These are phyloP conservation scores for Xiphophorus hellerii DNA, from an alignment of 2,113 vertebrate species.

Conservation along the genomic window DNA sequence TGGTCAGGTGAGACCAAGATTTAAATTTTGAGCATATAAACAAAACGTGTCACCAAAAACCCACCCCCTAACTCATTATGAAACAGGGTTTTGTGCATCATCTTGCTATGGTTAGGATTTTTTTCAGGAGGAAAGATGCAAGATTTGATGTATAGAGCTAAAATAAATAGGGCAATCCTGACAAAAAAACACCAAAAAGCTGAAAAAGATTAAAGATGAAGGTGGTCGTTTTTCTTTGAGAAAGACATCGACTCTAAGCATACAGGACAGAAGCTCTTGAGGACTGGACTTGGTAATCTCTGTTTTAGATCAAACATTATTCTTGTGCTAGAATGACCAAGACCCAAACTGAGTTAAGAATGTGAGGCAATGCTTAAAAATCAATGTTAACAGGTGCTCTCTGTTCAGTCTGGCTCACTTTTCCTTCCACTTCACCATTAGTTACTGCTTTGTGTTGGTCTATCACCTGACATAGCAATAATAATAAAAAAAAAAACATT, in stretches of 20 bases:
- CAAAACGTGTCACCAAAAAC: too few species aligned
- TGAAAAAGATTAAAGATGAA: not conserved
- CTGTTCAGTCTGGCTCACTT: not conserved
- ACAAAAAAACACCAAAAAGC: too few species aligned
- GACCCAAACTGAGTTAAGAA: not conserved
- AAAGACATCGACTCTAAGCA: not conserved
- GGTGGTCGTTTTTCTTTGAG: not conserved
- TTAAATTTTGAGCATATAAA: too few species aligned
- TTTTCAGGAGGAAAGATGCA: not conserved
- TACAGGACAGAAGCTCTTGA: not conserved
- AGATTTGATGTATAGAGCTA: not conserved
- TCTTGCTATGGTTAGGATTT: not conserved
- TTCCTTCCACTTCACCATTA: not conserved
- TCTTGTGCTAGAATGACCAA: not conserved
- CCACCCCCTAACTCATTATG: not conserved
- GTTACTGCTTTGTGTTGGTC: not conserved
- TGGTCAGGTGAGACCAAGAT: too few species aligned
- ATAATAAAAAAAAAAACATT: too few species aligned
- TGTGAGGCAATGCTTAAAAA: too few species aligned
- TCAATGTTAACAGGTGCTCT: not conserved
- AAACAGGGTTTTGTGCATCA: not conserved
- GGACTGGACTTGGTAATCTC: not conserved
- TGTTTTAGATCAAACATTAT: not conserved
- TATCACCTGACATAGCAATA: not conserved
- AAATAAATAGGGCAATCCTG: too few species aligned